Percentiles rank a stretch among this genome's conserved stretches.
phyloP scores from a whole-genome alignment of 2,113 vertebrate genomes.

The Furnarius figulus region DNA sequence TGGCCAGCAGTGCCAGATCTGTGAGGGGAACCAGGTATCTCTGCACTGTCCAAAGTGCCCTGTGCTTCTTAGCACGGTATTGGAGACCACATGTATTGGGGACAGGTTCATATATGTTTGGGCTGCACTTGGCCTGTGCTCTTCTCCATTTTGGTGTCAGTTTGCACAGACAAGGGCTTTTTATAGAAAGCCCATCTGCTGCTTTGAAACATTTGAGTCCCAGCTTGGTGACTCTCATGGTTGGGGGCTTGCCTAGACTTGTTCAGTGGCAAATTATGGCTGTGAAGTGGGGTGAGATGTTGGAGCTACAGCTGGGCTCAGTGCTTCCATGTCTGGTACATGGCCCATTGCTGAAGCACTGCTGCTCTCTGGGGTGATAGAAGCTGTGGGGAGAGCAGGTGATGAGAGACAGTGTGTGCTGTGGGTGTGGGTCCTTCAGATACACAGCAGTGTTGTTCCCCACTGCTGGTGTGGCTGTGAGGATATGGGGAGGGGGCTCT shows the following conservation, averaged over 20 bases:
- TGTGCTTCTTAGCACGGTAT: background rate
- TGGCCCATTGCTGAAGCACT: background rate
- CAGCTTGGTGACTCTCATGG: background rate
- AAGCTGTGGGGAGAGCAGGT: background rate
- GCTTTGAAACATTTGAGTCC: background rate
- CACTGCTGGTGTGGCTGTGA: fast-evolving
- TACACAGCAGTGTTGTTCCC: fast-evolving
- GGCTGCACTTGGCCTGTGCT: background rate
- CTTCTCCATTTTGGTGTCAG: background rate
- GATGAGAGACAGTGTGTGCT: background rate
- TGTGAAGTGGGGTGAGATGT: background rate
- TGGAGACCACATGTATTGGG: fast-evolving
- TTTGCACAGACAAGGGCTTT: background rate
- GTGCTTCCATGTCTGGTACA: background rate
- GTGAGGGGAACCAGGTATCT: background rate
- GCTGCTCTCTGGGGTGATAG: background rate
- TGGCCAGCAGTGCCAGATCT: background rate
- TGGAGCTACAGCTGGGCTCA: background rate
- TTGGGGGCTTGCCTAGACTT: background rate
- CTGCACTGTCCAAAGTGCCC: background rate
- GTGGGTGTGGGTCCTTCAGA: background rate
- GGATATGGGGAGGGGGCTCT: background rate
- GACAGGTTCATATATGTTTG: fast-evolving
- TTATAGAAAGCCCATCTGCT: background rate
- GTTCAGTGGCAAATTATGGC: background rate